Conservation (phyloP, 2,113 vertebrate species). For the Callocephalon fimbriatum region DNA sequence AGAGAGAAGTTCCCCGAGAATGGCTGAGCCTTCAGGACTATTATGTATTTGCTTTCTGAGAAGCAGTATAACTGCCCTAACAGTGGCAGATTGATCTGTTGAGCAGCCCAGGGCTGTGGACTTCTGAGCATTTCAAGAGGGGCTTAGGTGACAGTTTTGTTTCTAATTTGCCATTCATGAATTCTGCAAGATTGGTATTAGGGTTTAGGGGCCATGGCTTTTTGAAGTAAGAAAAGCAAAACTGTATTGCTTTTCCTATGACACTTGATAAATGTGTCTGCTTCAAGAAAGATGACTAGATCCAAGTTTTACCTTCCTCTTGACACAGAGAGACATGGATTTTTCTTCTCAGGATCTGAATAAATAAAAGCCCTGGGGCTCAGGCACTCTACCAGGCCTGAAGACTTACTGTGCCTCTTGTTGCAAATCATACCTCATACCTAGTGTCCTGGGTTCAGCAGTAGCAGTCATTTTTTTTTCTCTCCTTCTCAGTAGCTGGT, state of each 20-base stretch:
- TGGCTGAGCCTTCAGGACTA: background rate
- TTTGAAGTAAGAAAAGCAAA: background rate
- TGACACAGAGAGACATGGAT: background rate
- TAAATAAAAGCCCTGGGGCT: background rate
- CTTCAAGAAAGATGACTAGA: background rate
- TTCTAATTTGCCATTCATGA: background rate
- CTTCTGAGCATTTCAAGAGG: background rate
- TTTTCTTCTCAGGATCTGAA: background rate
- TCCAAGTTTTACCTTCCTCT: background rate
- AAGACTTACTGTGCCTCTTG: background rate
- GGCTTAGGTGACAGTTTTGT: background rate
- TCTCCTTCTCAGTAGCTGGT: too few relatives aligned
- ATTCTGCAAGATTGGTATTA: background rate
- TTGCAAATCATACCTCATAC: background rate
- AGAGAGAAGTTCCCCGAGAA: background rate
- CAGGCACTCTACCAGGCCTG: background rate
- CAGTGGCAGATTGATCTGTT: background rate
- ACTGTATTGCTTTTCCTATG: background rate
- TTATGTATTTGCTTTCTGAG: background rate
- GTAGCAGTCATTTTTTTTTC: too few relatives aligned
- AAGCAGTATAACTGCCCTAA: background rate
- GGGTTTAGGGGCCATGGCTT: background rate
- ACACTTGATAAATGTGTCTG: background rate
- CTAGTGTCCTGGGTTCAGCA: too few relatives aligned
- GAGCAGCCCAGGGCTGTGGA: background rate